Evolutionary conservation across 1,140 invertebrate species (phyloP).

Genomic region (Halyomorpha halys): DNA sequence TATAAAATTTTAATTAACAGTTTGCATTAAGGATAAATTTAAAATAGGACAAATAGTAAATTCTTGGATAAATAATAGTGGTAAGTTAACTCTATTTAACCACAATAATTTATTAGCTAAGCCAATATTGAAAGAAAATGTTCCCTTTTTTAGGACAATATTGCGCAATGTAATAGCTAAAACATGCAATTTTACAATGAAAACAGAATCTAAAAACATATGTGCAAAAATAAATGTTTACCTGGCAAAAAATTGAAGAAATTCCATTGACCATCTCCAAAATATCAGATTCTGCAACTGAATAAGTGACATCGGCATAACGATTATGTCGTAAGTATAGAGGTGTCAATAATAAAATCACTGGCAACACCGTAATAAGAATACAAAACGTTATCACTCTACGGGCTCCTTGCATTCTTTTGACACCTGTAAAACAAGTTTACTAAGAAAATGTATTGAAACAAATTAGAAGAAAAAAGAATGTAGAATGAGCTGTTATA

Average conservation of each 20-base stretch:
- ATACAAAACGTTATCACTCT: slow-evolving; percentile 62
- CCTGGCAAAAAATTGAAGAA: slow-evolving; percentile 62
- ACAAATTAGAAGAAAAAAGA: neutral
- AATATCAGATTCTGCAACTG: slow-evolving; percentile 69
- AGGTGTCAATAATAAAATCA: slow-evolving; percentile 56
- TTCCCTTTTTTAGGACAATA: no score
- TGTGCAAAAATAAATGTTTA: slow-evolving; percentile 31
- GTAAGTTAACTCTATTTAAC: no score
- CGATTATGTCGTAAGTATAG: slow-evolving; percentile 60
- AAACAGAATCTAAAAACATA: no score
- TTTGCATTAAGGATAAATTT: no score
- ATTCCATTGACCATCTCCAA: slow-evolving; percentile 65
- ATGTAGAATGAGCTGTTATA: neutral
- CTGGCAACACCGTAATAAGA: slow-evolving; percentile 58
- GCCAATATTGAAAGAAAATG: no score
- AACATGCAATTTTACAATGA: neutral
- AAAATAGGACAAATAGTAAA: no score
- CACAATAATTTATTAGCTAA: no score
- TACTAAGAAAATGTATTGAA: neutral
- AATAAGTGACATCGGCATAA: slow-evolving; percentile 60
- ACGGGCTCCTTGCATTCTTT: slow-evolving; percentile 61
- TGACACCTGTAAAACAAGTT: neutral
- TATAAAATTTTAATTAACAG: no score
- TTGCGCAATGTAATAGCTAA: neutral
- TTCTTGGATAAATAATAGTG: no score